Base-by-base conservation (phyloP, 2,797 vertebrate genomes). In the Brachyrhaphis roseni region DNA sequence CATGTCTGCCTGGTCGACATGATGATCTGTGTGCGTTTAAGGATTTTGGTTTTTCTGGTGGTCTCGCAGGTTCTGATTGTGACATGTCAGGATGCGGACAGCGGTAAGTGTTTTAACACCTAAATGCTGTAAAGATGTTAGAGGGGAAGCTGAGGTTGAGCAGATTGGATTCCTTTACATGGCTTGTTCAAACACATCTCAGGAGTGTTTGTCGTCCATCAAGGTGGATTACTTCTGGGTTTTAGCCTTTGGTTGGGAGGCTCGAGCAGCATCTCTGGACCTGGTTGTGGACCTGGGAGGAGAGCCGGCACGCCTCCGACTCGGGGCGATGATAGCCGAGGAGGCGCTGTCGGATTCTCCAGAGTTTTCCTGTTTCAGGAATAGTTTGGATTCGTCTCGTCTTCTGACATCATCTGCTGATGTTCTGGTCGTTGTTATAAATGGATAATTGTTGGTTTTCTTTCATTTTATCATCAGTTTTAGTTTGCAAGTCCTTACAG, bases 1-100 rank as follows among this genome's bases (percentile, higher is more conserved):
- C 93, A 96, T 96, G 96, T 96, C 94, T 95, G 84, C 92, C 83
- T 92, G 93, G 82, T 95, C 95, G 95, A 95, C 95, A 96, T 91
- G 94, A 95, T 91, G 95, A 88, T 84, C 86, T 94, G 90, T 87
- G 87, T 93, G 90, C 94, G 93, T 94, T 94, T 93, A 90, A 94
- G 95, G 95, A 96, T 81, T 94, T 94, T 95, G 79, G 51, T 95
- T 88, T 94, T 96, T 89, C 92, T 96, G 88, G 86, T 87, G 82
- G 85, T 95, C 90, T 95, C 94, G 89, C 94, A 93, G 79, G 84
- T 96, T 92, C 91, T 95, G 86, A 91, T 95, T 88, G 95, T 95
- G 72, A 93, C 88, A 93, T 95, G 95, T 93, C 95, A 96, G 86
- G 94, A 94, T 0, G 89, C 45, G 49, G 90, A 26, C 84, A 90